Evolutionary conservation across 2,888 invertebrate genomes (phyloP).

Genomic region (Sphaerophoria taeniata): DNA sequence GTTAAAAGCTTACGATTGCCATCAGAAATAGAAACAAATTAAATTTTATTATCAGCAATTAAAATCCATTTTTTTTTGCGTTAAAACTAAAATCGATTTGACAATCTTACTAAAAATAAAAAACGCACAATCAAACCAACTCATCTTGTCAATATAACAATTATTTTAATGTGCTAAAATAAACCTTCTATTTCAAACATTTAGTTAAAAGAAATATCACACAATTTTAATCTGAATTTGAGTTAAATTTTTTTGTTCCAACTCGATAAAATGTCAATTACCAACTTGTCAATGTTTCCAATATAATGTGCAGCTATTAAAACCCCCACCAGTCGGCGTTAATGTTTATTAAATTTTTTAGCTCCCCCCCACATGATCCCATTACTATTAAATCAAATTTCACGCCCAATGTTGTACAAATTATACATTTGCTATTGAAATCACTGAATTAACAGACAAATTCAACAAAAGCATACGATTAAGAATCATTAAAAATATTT

Average conservation of each 20-base stretch:
- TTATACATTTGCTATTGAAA: slow-evolving; percentile 39
- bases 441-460: background rate
- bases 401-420: slow-evolving; percentile 45
- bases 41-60: too few species aligned
- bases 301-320: background rate
- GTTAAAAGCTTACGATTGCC: too few species aligned
- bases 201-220: slow-evolving; percentile 21
- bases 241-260: slow-evolving; percentile 33
- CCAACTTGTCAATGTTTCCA: background rate
- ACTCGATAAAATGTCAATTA: slow-evolving; percentile 53
- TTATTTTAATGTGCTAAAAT: background rate
- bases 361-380: background rate
- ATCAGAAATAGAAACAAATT: too few species aligned
- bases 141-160: background rate
- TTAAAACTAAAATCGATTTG: too few species aligned
- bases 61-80: too few species aligned
- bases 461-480: background rate
- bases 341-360: slow-evolving; percentile 17
- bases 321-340: slow-evolving; percentile 3
- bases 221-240: slow-evolving; percentile 40
- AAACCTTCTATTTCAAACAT: background rate
- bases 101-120: too few species aligned
- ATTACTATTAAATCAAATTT: slow-evolving; percentile 1
- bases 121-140: background rate
- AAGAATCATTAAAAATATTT: background rate